Base-by-base conservation (phyloP, 2,113 vertebrate genomes). In the Prochilodus magdalenae region DNA sequence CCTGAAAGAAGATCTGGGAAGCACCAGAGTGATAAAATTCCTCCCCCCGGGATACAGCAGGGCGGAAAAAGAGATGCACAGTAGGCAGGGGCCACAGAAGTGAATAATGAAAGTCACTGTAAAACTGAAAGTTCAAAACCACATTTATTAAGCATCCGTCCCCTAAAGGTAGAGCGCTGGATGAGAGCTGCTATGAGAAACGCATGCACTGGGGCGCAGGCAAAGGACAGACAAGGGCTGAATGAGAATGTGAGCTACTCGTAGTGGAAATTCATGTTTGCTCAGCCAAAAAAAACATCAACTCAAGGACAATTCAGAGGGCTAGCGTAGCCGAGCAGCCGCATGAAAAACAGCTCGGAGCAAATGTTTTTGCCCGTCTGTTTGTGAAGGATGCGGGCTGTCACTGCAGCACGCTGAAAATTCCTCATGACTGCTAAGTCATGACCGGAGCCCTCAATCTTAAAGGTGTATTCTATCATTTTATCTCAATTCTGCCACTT, bases 101-200 rank as follows among this genome's bases (percentile, higher is more conserved):
- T 89, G 86, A 92, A 88, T 90, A 83, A 86, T 89, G 85, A 86
- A 86, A 84, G 77, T 78, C 82, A 87, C 83, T 84, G 63, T 36
- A n/a, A 78, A 81, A 77, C 82, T 74, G 79, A 73, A 79, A 78
- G 85, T 90, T 90, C 89, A 90, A 85, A 89, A 81, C 80, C 84
- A 83, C 83, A 81, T 88, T 87, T 85, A 88, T 91, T 84, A 80
- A 74, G 66, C 47, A 20, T 47, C 67, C 72, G 77, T 86, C 86
- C 80, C 57, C 73, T 72, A 66, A 7, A 27, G 44, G 29, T 59
- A 40, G 20, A 59, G 0, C 84, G 72, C 49, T n/a, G 75, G 57
- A 66, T 87, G 47, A 81, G 82, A 67, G 85, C 72, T 75, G 78
- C 73, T 79, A 77, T 80, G 69, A 7, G 72, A 75, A 86, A 76